Evolutionary conservation across 2,797 vertebrate species (phyloP), one percentile per base, ranked within the genome.

Genomic region (Malacoraja senta): DNA sequence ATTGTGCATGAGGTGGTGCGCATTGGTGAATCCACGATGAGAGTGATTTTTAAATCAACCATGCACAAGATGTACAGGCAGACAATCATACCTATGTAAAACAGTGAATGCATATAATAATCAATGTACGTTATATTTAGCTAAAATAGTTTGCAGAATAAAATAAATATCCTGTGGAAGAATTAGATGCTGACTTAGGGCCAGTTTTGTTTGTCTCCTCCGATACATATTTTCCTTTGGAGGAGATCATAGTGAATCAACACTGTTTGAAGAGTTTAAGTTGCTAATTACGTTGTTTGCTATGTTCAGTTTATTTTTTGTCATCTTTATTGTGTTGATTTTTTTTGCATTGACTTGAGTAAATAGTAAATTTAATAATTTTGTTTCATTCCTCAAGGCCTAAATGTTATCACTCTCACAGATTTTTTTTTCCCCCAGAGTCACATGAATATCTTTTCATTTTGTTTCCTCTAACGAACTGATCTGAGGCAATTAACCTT

Each of bases 161-260:
- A 91, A 92, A 35, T 68, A 68, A 88, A 86, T n/a, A 88, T 88
- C n/a, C 63, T 35, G n/a, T 12, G 17, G 84, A 65, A 68, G n/a
- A 44, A 68, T 35, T 92, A 53, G 8, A 38, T 68, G 53, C 0
- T 76, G 90, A 68, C 35, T 8, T 24, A 17, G 71, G 24, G 13
- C 19, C 81, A 53, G 81, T 92, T 91, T 72, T 38, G 9, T 29
- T 68, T 88, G 26, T 9, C 38, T 58, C 24, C 53, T 26, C 19
- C 0, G 12, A 38, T 26, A 8, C 35, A 44, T 35, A 72, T 19
- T 76, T 76, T 24, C 8, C 61, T 92, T 92, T 92, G 65, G 76
- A 58, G 38, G 63, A 21, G 86, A 10, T 92, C 0, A 3, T 76
- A 38, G 26, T 92, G 44, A 86, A 26, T 91, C 13, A 68, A 72